Evolutionary conservation across 2,888 invertebrate genomes (phyloP), one percentile per base, ranked within the genome.

Genomic region (Elmis aenea): DNA sequence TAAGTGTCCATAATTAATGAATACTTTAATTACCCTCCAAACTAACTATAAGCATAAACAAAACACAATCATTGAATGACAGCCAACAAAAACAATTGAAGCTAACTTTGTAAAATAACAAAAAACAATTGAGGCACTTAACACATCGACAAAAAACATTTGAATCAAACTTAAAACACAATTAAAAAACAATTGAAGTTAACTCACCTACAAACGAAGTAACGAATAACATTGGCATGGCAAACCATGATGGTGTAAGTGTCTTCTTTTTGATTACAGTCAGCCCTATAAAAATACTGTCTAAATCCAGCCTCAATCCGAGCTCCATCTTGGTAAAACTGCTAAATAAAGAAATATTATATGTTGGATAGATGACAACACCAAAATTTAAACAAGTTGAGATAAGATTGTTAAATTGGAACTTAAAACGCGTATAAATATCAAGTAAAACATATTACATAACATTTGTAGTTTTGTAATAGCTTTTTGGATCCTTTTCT

Each of bases 151-250:
- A 13, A 3, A 8, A 11, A 18, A 11, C 9, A 32, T 9, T 31
- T 9, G 2, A 14, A 10, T 3, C 10, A n/a, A 5, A 9, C 9
- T 13, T 13, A 2, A 31, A 31, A n/a, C n/a, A n/a, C n/a, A n/a
- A n/a, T n/a, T n/a, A n/a, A n/a, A n/a, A n/a, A 14, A 10, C 16
- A 13, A 16, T 6, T 25, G 21, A 13, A 20, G 33, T 12, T 2
- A 9, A 20, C 11, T 36, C 35, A 51, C 46, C 50, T 46, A 30
- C 50, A 51, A 2, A 51, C 48, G 35, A 48, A 51, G 18, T 51
- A 51, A 95, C 95, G 76, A 57, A 99, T 99, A 12, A 99, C 97
- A 68, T 99, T 99, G 2, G 91, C 96, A 67, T 99, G 99, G 53
- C 97, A 97, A 1, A 99, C 94, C 33, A 97, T 71, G 23, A 99